A percentile compares a stretch with the other conserved stretches of the same genome.
Evolutionary conservation across 2,888 invertebrate genomes (phyloP).

Genomic region (Pyrochroa serraticornis): DNA sequence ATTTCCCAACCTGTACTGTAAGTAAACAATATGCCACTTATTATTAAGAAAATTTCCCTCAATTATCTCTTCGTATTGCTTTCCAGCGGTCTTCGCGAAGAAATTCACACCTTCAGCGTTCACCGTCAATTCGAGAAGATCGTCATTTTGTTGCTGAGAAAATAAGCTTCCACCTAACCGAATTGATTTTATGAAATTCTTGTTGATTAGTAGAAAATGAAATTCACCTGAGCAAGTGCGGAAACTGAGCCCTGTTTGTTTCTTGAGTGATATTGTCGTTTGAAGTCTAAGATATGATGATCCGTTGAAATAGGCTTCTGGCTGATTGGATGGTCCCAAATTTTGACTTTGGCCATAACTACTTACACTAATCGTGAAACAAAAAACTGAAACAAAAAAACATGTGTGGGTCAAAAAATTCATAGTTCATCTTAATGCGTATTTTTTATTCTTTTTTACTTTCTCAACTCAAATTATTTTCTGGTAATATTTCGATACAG

Average conservation of each 20-base stretch:
- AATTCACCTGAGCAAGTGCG: conserved; percentile 72
- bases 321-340: conserved; percentile 65
- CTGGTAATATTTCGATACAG: no score
- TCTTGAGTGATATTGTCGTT: conserved; percentile 76
- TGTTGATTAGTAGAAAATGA: not conserved
- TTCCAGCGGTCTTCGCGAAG: conserved; percentile 57
- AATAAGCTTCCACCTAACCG: conserved; percentile 70
- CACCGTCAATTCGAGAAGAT: conserved; percentile 52
- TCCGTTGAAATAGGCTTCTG: conserved; percentile 86
- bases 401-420: not conserved
- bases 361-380: conserved; percentile 23
- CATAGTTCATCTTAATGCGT: no score
- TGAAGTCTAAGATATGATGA: conserved; percentile 76
- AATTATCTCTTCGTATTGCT: conserved; percentile 67
- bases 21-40: conserved; percentile 78
- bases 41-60: conserved; percentile 76
- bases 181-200: not conserved
- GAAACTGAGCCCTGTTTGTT: conserved; percentile 82
- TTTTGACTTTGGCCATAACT: conserved; percentile 27
- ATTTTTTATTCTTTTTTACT: no score
- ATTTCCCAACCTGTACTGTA: conserved; percentile 68
- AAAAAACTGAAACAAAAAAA: conserved; percentile 29
- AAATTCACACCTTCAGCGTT: conserved; percentile 60
- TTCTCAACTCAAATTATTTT: no score
- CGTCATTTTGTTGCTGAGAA: conserved; percentile 69